Evolutionary conservation across 2,113 vertebrate genomes (phyloP).

Genomic region (Smithornis capensis): DNA sequence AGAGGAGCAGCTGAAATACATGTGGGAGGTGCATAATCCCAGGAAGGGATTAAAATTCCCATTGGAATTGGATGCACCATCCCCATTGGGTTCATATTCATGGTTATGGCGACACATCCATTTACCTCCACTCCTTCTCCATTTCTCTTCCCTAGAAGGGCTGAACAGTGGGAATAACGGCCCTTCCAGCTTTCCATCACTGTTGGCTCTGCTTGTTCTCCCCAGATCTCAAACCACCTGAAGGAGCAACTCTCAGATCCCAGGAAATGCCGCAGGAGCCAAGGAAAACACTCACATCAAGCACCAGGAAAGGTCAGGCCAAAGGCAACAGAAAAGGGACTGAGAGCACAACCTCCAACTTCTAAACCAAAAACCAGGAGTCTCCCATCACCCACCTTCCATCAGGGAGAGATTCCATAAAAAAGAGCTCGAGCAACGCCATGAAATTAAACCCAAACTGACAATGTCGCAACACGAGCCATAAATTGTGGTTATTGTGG

Average conservation of each 20-base stretch:
- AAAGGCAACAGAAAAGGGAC: not conserved
- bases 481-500: slow-evolving; percentile 79
- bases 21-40: not conserved
- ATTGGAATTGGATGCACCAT: not conserved
- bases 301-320: not conserved
- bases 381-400: slow-evolving; percentile 71
- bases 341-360: not conserved
- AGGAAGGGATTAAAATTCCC: not conserved
- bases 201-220: not conserved
- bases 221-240: not conserved
- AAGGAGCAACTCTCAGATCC: not conserved
- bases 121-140: not conserved
- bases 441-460: slow-evolving; percentile 84
- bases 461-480: slow-evolving; percentile 81
- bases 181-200: fast-evolving
- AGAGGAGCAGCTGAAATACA: not conserved
- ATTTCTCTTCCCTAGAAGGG: not conserved
- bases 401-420: slow-evolving; percentile 68
- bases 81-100: fast-evolving
- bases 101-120: not conserved
- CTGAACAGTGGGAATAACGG: not conserved
- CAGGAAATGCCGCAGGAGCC: not conserved
- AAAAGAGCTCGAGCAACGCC: slow-evolving; percentile 35
- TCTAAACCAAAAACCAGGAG: not conserved
- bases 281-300: not conserved